Evolutionary conservation across 2,888 invertebrate genomes (phyloP), one percentile per base, ranked within the genome.

Genomic region (Rotaria macrura): DNA sequence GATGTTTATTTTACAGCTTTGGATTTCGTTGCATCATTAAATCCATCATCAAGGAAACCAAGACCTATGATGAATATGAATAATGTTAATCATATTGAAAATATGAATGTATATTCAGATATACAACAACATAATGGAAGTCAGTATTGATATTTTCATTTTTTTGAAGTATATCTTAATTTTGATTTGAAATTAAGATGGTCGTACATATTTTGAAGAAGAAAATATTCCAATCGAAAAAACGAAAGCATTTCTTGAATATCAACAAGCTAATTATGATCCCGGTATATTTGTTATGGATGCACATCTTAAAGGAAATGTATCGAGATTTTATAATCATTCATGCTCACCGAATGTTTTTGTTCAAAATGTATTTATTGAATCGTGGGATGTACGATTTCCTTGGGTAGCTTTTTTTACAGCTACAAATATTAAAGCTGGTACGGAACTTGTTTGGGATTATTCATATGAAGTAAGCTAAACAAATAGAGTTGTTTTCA

Each of bases 361-460:
- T 92, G 97, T 97, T 0, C 97, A 99, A 91, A 98, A 97, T 92
- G 97, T 99, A 6, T 97, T 99, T 91, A 96, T 97, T 52, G 98
- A 98, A 91, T 97, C 97, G 0, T 98, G 99, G 92, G 98, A 99
- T 91, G 93, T 96, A 1, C 93, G 98, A 23, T 97, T 97, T 87
- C 91, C 91, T 6, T 92, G 91, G 91, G 90, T 92, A 7, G 90
- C 92, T 5, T 92, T 92, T 91, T 96, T 95, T 91, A 94, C 95
- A 3, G 92, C 93, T n/a, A 93, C 93, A 84, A 94, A 94, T 90
- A 95, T 97, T 86, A 92, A 94, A 84, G 96, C 97, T 1, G 97
- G 97, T 38, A 94, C 95, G 0, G 98, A 99, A 91, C 92, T 99
- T 83, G 96, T 96, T 0, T 99, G 98, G 98, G 97, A 99, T 91